Conservation (phyloP, 2,113 vertebrate species). For the Rhea americana region DNA sequence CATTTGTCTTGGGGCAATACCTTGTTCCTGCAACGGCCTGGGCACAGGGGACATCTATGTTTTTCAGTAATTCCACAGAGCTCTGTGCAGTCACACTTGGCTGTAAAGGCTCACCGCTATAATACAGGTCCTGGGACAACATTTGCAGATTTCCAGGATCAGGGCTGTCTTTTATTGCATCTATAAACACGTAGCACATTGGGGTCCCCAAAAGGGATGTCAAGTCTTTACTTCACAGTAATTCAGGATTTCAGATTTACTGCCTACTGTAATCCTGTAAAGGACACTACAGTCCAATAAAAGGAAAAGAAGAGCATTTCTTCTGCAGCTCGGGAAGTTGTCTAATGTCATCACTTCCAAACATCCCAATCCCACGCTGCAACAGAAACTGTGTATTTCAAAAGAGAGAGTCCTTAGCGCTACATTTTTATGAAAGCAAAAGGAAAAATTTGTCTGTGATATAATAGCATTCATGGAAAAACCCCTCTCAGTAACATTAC, state of each 20-base stretch:
- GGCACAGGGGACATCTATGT: background rate
- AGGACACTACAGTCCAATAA: background rate
- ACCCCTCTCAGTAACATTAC: background rate
- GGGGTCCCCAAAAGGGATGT: background rate
- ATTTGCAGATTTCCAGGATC: background rate
- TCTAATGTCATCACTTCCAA: background rate
- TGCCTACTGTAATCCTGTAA: background rate
- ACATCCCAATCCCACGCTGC: background rate
- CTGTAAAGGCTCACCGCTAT: background rate
- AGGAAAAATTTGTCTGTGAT: conserved; percentile 28
- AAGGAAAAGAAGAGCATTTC: background rate
- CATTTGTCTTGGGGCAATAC: background rate
- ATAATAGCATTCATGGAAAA: background rate
- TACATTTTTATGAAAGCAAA: conserved; percentile 27
- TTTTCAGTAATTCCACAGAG: background rate
- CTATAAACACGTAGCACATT: background rate
- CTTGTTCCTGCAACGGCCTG: background rate
- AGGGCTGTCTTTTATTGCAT: background rate
- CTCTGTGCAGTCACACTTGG: background rate
- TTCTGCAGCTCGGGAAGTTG: background rate
- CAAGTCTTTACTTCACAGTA: background rate
- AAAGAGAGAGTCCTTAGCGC: background rate
- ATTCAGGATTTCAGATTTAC: background rate
- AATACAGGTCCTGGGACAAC: background rate
- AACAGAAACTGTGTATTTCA: conserved; percentile 5